phyloP scores from a whole-genome alignment of 92 coral and sea anemone genomes.

The Pocillopora grandis region DNA sequence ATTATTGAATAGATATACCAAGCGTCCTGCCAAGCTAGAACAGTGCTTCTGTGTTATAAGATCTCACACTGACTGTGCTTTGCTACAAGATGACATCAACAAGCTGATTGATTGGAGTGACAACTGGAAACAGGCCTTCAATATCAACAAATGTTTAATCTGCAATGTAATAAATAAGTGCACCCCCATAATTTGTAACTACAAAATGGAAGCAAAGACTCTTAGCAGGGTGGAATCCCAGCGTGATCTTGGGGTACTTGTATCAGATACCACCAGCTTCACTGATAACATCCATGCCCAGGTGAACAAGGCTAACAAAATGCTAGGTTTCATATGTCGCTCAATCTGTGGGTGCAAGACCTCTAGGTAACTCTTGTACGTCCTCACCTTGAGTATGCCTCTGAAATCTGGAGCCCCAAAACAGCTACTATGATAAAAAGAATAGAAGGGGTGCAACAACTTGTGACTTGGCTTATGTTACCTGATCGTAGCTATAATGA shows the following conservation, averaged over 20 bases:
- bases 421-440: background rate
- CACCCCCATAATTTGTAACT: no score
- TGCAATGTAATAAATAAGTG: no score
- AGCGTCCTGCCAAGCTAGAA: no score
- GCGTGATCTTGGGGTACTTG: conserved; percentile 45
- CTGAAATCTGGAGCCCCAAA: background rate
- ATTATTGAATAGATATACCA: no score
- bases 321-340: conserved; percentile 34
- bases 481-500: conserved; percentile 4
- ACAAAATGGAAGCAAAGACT: no score
- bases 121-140: conserved; percentile 6
- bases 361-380: conserved; percentile 15
- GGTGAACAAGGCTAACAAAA: conserved; percentile 47
- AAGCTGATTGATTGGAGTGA: background rate
- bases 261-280: conserved; percentile 35
- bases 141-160: no score
- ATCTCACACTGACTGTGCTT: conserved; percentile 30
- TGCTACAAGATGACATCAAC: conserved; percentile 33
- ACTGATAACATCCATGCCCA: conserved; percentile 43
- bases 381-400: conserved; percentile 3
- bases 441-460: background rate
- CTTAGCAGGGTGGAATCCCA: conserved; percentile 42
- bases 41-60: background rate
- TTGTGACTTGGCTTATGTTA: conserved; percentile 5
- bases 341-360: background rate